These are phyloP conservation scores for Heliconius eleuchia DNA, from an alignment of 1,140 invertebrate genomes.

Conservation along the genomic window DNA sequence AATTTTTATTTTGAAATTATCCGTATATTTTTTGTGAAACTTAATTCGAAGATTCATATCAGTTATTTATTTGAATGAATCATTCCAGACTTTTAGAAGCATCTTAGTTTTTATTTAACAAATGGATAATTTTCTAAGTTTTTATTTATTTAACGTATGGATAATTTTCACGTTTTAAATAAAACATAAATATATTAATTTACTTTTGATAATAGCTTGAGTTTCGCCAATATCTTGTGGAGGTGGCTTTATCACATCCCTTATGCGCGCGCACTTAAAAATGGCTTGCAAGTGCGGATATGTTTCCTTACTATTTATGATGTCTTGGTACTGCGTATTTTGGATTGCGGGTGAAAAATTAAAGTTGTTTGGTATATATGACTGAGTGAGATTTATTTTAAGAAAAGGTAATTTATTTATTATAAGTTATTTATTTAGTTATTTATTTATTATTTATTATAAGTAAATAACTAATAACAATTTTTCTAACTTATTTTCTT, in stretches of 20 bases:
- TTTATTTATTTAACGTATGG: background rate
- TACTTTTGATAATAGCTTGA: background rate
- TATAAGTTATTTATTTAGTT: too few relatives aligned
- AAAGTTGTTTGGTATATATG: background rate
- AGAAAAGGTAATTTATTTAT: too few relatives aligned
- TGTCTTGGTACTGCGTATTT: background rate
- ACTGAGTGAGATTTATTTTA: background rate
- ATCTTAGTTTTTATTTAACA: background rate
- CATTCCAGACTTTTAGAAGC: too few relatives aligned
- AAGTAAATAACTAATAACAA: too few relatives aligned
- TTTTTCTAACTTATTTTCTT: too few relatives aligned
- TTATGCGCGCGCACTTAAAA: background rate
- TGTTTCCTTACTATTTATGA: background rate
- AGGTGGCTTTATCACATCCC: background rate
- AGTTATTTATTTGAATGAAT: background rate
- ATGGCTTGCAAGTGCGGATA: too few relatives aligned
- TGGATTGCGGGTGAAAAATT: background rate
- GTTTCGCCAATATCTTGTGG: background rate
- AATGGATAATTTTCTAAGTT: too few relatives aligned
- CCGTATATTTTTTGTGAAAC: too few relatives aligned
- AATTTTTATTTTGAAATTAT: too few relatives aligned
- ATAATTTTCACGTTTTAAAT: too few relatives aligned
- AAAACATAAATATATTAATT: background rate
- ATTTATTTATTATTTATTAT: too few relatives aligned
- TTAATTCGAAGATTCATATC: too few relatives aligned